These are phyloP conservation scores for Monopis laevigella DNA, from an alignment of 2,888 invertebrate genomes.

Conservation along the genomic window DNA sequence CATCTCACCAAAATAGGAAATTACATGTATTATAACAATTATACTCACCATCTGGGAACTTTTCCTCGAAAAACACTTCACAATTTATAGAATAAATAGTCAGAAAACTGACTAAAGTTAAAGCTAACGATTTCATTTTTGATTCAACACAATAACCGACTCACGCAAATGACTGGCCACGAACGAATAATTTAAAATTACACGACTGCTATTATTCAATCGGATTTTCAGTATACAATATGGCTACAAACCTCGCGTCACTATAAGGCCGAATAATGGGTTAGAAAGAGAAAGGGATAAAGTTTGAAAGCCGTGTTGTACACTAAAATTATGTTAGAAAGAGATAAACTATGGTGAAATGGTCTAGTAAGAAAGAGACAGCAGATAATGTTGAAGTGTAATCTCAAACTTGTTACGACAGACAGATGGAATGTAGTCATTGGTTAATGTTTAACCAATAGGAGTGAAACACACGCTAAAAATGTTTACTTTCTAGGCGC, in stretches of 20 bases:
- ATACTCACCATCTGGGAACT: constrained; percentile 81
- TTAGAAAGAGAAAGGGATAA: constrained; percentile 21
- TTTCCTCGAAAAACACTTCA: constrained; percentile 82
- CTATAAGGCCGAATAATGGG: constrained; percentile 16
- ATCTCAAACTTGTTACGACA: too few species aligned
- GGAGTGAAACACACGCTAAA: constrained; percentile 46
- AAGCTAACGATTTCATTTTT: constrained; percentile 62
- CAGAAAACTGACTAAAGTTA: constrained; percentile 68
- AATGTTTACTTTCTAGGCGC: constrained; percentile 17
- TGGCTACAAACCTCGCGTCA: constrained; percentile 27
- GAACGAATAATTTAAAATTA: constrained; percentile 61
- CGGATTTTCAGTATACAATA: constrained; percentile 34
- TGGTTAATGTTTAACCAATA: constrained; percentile 63
- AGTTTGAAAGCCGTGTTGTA: constrained; percentile 30
- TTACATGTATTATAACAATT: constrained; percentile 21
- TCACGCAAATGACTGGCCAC: constrained; percentile 40
- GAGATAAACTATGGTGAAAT: constrained; percentile 30
- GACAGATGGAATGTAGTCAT: constrained; percentile 77
- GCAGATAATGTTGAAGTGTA: constrained; percentile 16
- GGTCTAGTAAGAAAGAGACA: constrained; percentile 34
- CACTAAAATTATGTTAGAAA: constrained; percentile 31
- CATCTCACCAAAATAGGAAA: constrained; percentile 12
- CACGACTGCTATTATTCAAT: constrained; percentile 50
- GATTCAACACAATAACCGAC: constrained; percentile 39
- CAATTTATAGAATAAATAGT: constrained; percentile 69